Evolutionary conservation across 2,113 vertebrate species (phyloP).

Genomic region (Cottus gobio): DNA sequence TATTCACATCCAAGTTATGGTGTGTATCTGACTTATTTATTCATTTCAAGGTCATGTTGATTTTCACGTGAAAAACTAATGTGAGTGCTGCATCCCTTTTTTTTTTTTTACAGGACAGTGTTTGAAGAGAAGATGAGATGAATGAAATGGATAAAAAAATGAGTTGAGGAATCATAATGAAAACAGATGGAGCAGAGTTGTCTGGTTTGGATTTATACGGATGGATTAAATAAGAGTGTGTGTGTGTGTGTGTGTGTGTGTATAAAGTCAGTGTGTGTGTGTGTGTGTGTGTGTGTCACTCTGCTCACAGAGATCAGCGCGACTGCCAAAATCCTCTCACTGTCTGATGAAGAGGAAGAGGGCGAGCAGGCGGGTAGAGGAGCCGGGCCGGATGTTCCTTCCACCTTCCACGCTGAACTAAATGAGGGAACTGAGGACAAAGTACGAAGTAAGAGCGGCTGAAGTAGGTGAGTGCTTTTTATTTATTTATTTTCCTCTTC

Average conservation of each 20-base stretch:
- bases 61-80: not conserved
- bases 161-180: slow-evolving; percentile 68
- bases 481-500: not conserved
- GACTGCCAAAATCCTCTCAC: slow-evolving; percentile 41
- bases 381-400: slow-evolving; percentile 6
- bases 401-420: slow-evolving; percentile 6
- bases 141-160: slow-evolving; percentile 52
- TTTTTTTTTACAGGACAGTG: not conserved
- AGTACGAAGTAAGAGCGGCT: slow-evolving; percentile 1
- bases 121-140: slow-evolving; percentile 4
- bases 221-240: slow-evolving; percentile 74
- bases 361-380: slow-evolving; percentile 31
- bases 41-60: slow-evolving; percentile 38
- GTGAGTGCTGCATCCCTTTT: not conserved
- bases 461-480: slow-evolving; percentile 62
- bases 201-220: slow-evolving; percentile 75
- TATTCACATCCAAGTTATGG: not conserved
- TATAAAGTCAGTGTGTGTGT: slow-evolving; percentile 22
- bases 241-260: slow-evolving; percentile 16
- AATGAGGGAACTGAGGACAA: slow-evolving; percentile 28
- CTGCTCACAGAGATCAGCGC: slow-evolving; percentile 50
- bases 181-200: slow-evolving; percentile 77
- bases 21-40: slow-evolving; percentile 10
- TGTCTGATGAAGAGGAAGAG: slow-evolving; percentile 37
- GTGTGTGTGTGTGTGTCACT: slow-evolving; percentile 34